Conservation (phyloP, 2,888 invertebrate genomes). For the Lithosia quadra region DNA sequence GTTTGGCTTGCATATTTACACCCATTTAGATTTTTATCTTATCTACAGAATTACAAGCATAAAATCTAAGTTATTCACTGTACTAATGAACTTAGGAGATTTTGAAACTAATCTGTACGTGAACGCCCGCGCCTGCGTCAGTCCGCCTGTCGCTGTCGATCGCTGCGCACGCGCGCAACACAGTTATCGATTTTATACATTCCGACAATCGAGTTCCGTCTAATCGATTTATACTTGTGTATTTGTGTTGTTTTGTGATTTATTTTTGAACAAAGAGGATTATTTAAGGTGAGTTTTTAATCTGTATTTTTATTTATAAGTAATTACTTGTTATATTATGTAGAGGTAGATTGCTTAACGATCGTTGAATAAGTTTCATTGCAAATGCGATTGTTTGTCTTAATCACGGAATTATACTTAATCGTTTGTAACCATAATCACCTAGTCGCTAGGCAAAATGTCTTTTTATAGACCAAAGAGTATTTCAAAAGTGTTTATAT, state of each 20-base stretch:
- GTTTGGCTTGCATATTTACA: too few relatives aligned
- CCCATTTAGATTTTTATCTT: too few relatives aligned
- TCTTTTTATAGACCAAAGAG: neutral
- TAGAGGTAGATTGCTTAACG: conserved; percentile 6
- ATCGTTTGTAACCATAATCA: neutral
- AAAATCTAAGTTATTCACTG: conserved; percentile 16
- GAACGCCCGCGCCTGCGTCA: conserved; percentile 3
- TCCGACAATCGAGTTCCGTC: conserved; percentile 3
- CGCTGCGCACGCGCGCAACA: conserved; percentile 15
- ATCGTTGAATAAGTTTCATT: conserved; percentile 1
- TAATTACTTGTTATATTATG: neutral
- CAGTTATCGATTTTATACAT: conserved; percentile 6
- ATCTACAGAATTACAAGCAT: neutral
- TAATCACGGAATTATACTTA: conserved; percentile 1
- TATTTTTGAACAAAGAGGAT: conserved; percentile 6
- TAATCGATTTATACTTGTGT: conserved; percentile 16
- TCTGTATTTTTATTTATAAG: neutral
- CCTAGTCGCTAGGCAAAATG: neutral
- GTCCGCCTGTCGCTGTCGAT: conserved; percentile 13
- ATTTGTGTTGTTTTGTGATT: conserved; percentile 21
- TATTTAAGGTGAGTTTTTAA: conserved; percentile 12
- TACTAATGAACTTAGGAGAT: conserved; percentile 13
- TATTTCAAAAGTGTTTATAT: neutral
- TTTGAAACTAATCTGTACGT: conserved; percentile 9
- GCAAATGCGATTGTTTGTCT: neutral